phyloP scores from a whole-genome alignment of 2,797 vertebrate species.

The Oreonectes daqikongensis region DNA sequence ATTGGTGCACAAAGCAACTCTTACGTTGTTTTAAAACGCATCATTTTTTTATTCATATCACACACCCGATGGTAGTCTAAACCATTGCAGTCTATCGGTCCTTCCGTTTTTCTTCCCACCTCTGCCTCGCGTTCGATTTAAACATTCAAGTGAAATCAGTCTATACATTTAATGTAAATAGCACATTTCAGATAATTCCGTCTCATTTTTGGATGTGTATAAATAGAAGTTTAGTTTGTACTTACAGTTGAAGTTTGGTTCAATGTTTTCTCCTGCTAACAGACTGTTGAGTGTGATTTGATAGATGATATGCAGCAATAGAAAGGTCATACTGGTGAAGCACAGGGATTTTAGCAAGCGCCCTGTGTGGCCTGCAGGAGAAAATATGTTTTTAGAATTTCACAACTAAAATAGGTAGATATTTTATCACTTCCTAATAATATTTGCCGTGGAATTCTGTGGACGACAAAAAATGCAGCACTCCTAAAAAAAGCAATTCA shows the following conservation, averaged over 20 bases:
- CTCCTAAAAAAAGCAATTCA: no score
- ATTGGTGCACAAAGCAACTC: no score
- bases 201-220: neutral
- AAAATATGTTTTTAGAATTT: conserved; percentile 23
- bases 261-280: conserved; percentile 82
- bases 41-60: no score
- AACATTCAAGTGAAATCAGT: no score
- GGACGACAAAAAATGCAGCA: no score
- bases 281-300: conserved; percentile 97
- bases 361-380: conserved; percentile 89
- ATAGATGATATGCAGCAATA: conserved; percentile 95
- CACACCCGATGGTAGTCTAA: no score
- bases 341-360: conserved; percentile 94
- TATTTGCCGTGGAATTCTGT: neutral
- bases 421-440: neutral
- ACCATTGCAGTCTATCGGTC: no score
- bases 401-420: neutral
- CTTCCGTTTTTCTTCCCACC: no score
- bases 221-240: conserved; percentile 62
- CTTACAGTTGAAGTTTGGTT: conserved; percentile 92
- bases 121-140: no score
- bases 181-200: no score
- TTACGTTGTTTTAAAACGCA: no score
- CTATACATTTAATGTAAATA: no score
- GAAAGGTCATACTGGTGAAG: conserved; percentile 93